A percentile compares a stretch with the other conserved stretches of the same genome.
Evolutionary conservation across 1,140 invertebrate genomes (phyloP).

Genomic region (Caerostris darwini): DNA sequence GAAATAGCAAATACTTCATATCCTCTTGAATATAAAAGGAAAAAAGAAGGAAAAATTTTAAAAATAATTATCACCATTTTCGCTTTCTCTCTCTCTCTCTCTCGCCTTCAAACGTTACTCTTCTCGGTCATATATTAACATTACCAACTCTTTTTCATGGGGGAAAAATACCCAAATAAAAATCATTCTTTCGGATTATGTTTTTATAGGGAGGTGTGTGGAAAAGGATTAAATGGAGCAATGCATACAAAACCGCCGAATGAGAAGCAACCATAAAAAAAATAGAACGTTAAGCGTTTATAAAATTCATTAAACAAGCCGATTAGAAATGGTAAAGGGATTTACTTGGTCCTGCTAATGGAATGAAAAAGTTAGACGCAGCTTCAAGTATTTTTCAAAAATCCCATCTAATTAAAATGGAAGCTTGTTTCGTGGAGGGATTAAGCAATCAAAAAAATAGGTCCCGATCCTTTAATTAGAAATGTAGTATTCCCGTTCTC

Average conservation of each 20-base stretch:
- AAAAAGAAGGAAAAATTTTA: not conserved
- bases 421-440: constrained; percentile 20
- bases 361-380: constrained; percentile 53
- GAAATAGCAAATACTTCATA: not conserved
- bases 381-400: constrained; percentile 64
- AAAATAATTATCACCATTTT: not conserved
- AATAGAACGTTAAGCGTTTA: constrained; percentile 54
- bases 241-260: not conserved
- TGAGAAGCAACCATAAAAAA: not conserved
- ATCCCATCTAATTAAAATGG: constrained; percentile 62
- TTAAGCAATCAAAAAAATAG: constrained; percentile 44
- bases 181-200: constrained; percentile 9
- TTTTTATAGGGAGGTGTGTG: constrained; percentile 30
- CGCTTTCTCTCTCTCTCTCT: not conserved
- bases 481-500: constrained; percentile 29
- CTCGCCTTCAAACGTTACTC: not conserved
- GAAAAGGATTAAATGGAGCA: not conserved
- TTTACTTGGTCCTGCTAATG: constrained; percentile 14
- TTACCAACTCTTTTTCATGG: not conserved
- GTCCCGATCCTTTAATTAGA: constrained; percentile 56
- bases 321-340: constrained; percentile 52
- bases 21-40: not conserved
- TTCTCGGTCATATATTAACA: not conserved
- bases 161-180: constrained; percentile 11
- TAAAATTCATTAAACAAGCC: constrained; percentile 69